phyloP scores from a whole-genome alignment of 2,888 invertebrate genomes.

The Campopleginae sp. region DNA sequence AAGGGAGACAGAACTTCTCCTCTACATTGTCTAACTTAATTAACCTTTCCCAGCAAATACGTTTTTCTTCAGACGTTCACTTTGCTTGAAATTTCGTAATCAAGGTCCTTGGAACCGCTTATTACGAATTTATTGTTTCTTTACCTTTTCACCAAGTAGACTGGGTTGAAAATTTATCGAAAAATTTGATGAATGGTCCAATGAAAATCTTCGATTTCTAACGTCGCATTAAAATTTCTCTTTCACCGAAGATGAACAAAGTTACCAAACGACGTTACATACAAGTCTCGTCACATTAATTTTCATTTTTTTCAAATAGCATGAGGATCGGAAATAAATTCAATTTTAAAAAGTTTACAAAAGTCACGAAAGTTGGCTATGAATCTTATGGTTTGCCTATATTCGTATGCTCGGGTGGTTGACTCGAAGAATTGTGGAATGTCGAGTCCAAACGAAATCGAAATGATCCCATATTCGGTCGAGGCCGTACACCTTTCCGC shows the following conservation, averaged over 20 bases:
- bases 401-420: conserved; percentile 26
- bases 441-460: conserved; percentile 51
- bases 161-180: too few species aligned
- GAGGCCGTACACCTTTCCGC: conserved; percentile 21
- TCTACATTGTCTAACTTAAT: neutral
- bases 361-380: neutral
- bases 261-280: neutral
- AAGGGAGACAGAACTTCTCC: neutral
- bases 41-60: too few species aligned
- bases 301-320: neutral
- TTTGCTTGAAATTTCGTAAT: too few species aligned
- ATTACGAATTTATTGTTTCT: too few species aligned
- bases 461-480: conserved; percentile 50
- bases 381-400: conserved; percentile 14
- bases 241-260: neutral
- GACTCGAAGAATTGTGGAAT: conserved; percentile 15
- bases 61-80: too few species aligned
- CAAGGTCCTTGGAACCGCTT: too few species aligned
- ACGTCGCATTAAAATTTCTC: neutral
- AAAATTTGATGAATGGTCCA: neutral
- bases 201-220: neutral
- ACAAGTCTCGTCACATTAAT: conserved; percentile 3
- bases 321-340: conserved; percentile 15
- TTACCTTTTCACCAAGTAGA: too few species aligned
- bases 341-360: conserved; percentile 52